Conservation (phyloP, 1,140 invertebrate species). For the honey bee (Apis mellifera) region DNA sequence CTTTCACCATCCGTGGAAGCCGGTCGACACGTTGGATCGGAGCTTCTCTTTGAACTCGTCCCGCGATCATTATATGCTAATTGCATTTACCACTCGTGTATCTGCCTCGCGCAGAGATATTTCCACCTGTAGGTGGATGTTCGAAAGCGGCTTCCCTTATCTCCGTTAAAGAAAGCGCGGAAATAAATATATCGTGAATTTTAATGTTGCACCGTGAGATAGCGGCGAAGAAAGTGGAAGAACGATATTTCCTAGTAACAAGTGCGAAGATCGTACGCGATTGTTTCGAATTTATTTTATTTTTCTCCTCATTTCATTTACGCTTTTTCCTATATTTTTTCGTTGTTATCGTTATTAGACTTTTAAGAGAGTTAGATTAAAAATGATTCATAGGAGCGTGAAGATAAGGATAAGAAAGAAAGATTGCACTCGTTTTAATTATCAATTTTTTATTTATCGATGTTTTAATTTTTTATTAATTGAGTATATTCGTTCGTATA, state of each 20-base stretch:
- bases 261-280: background rate
- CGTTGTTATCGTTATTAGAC: too few species aligned
- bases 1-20: conserved; percentile 54
- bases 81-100: background rate
- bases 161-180: background rate
- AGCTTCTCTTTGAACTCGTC: conserved; percentile 51
- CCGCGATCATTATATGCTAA: conserved; percentile 54
- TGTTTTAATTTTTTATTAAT: too few species aligned
- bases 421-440: too few species aligned
- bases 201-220: conserved; percentile 27
- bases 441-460: too few species aligned
- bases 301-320: too few species aligned
- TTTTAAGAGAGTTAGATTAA: too few species aligned
- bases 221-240: conserved; percentile 11
- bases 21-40: conserved; percentile 23
- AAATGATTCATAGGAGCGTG: too few species aligned
- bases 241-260: conserved; percentile 48
- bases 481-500: too few species aligned
- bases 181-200: conserved; percentile 5
- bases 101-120: background rate
- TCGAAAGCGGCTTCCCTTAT: conserved; percentile 44
- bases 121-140: conserved; percentile 21
- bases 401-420: too few species aligned
- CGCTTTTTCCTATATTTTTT: too few species aligned
- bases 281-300: too few species aligned